These are phyloP conservation scores for Leuciscus idus DNA, from an alignment of 2,113 vertebrate species.

Conservation along the genomic window DNA sequence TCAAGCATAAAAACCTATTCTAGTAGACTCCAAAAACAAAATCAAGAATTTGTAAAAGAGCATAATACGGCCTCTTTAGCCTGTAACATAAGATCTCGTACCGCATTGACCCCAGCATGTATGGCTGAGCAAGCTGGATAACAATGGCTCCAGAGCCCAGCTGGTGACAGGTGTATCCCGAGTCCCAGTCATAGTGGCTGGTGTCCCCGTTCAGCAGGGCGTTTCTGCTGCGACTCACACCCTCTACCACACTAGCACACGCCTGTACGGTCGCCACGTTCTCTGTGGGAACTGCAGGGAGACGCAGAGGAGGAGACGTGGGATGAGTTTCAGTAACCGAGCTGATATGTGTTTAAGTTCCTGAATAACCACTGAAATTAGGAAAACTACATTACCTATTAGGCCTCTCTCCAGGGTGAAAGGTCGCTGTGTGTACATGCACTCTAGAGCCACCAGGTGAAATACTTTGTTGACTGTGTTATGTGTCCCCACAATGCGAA, in stretches of 20 bases:
- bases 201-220: conserved; percentile 96
- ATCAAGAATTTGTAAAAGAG: no score
- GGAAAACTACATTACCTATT: conserved; percentile 78
- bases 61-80: no score
- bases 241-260: conserved; percentile 95
- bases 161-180: conserved; percentile 97
- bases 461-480: conserved; percentile 99
- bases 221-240: conserved; percentile 94
- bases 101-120: conserved; percentile 90
- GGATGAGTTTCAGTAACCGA: background rate
- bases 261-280: conserved; percentile 90
- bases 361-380: background rate
- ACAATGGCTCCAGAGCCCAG: conserved; percentile 96
- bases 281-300: conserved; percentile 85
- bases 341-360: background rate
- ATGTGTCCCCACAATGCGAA: conserved; percentile 96
- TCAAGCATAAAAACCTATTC: no score
- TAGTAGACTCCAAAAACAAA: no score
- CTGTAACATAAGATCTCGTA: conserved; percentile 35
- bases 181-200: conserved; percentile 98
- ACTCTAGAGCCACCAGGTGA: conserved; percentile 97
- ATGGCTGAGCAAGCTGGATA: conserved; percentile 95
- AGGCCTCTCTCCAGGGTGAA: conserved; percentile 92
- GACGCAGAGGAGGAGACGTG: background rate
- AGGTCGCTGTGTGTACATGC: conserved; percentile 91